Conservation (phyloP, 2,888 invertebrate genomes). For the Patella depressa region DNA sequence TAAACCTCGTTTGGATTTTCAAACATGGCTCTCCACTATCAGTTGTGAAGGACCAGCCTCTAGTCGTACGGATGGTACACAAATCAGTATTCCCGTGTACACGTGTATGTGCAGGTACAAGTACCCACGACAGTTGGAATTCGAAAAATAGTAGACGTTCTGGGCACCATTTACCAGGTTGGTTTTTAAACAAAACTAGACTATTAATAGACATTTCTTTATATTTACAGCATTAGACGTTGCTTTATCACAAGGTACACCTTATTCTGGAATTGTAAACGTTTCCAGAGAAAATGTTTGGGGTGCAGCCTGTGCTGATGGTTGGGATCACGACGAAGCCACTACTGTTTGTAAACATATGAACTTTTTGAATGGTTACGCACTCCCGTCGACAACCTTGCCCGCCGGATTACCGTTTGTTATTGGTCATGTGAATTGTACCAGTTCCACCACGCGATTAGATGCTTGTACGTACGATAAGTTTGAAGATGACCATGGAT, state of each 20-base stretch:
- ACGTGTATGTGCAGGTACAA: no score
- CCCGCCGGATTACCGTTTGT: constrained; percentile 36
- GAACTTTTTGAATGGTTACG: constrained; percentile 62
- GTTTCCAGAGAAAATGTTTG: constrained; percentile 53
- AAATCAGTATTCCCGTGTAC: no score
- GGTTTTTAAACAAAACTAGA: no score
- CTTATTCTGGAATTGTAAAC: constrained; percentile 43
- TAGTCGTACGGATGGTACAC: no score
- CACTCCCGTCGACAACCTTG: constrained; percentile 22
- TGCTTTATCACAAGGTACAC: constrained; percentile 30
- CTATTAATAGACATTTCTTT: background rate
- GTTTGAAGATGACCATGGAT: constrained; percentile 40
- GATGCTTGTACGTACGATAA: constrained; percentile 39
- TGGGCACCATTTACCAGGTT: no score
- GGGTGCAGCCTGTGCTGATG: constrained; percentile 73
- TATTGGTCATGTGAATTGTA: constrained; percentile 45
- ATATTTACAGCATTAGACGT: constrained; percentile 35
- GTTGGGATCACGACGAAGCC: constrained; percentile 74
- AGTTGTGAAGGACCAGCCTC: no score
- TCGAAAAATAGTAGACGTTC: no score
- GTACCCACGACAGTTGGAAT: no score
- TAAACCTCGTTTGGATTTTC: no score
- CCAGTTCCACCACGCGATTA: constrained; percentile 38
- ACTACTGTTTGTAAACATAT: constrained; percentile 73
- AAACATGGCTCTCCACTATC: no score